Evolutionary conservation across 2,888 invertebrate species (phyloP), one percentile per base, ranked within the genome.

Genomic region (Brachyopa scutellaris): DNA sequence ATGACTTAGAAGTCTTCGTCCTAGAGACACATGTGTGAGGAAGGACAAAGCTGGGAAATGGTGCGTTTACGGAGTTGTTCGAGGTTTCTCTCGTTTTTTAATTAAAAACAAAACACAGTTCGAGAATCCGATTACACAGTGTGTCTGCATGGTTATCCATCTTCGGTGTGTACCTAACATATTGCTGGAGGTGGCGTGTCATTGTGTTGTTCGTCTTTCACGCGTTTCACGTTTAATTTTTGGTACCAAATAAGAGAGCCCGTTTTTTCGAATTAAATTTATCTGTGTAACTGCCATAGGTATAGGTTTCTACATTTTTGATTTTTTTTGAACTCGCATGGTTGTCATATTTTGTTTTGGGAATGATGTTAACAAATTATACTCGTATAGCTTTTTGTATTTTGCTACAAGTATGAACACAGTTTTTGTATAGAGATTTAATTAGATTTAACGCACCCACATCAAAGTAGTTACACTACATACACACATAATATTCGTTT

Each of bases 101-200:
- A 82, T 82, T 82, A 82, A 82, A 82, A 82, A 82, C 82, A 82
- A 82, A 82, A 70, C 70, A 82, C 59, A 77, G 70, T 82, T 82
- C 70, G 29, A 61, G 82, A 82, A 82, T 82, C 82, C 82, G 82
- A 82, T 82, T 82, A 82, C 82, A 72, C 77, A 70, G 70, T 59
- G 13, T 55, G 82, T 82, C 82, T 76, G 53, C 82, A 82, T 66
- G 77, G 82, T 70, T 61, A 82, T 82, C 80, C 69, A 76, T 82
- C 80, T 82, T 82, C 70, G 36, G 45, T 42, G 19, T 33, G 33
- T 40, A 23, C n/a, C 55, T 53, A 70, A 53, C 70, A 62, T 77
- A 64, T 51, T 78, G 67, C 62, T 78, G 33, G 72, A 62, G 62
- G 47, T 83, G 83, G 78, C 78, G 67, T 83, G 83, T 67, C 83